Conservation (phyloP, 2,888 invertebrate species). For the Drosophila mulleri region DNA sequence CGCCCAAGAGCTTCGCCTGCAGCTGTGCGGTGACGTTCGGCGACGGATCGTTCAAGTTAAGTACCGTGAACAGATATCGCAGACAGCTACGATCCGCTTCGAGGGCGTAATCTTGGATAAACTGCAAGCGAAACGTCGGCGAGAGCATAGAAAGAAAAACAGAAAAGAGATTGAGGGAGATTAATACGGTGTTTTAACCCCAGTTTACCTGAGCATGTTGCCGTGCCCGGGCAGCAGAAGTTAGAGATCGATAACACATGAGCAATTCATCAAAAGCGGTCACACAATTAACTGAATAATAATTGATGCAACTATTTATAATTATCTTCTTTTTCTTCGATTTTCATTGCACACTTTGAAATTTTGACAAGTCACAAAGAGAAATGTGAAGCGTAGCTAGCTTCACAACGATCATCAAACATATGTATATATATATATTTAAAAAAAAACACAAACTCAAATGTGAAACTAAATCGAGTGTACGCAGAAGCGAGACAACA, state of each 20-base stretch:
- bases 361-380: slow-evolving; percentile 59
- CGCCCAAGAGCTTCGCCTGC: slow-evolving; percentile 91
- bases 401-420: slow-evolving; percentile 26
- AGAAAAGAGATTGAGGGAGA: slow-evolving; percentile 15
- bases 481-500: slow-evolving; percentile 73
- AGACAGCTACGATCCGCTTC: slow-evolving; percentile 98
- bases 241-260: slow-evolving; percentile 61
- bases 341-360: slow-evolving; percentile 70
- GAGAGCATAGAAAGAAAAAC: neutral
- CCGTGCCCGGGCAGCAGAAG: slow-evolving; percentile 54
- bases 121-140: slow-evolving; percentile 86
- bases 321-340: slow-evolving; percentile 50
- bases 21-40: slow-evolving; percentile 86
- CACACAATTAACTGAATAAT: slow-evolving; percentile 48
- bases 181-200: slow-evolving; percentile 24
- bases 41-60: slow-evolving; percentile 91
- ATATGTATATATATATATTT: too few relatives aligned
- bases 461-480: slow-evolving; percentile 29
- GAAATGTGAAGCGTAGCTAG: slow-evolving; percentile 43
- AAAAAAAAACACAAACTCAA: slow-evolving; percentile 35
- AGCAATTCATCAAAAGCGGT: slow-evolving; percentile 40
- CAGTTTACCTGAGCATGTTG: slow-evolving; percentile 57
- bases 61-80: slow-evolving; percentile 96
- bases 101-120: slow-evolving; percentile 95
- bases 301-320: slow-evolving; percentile 54